These are phyloP conservation scores for Desmophyllum pertusum DNA, from an alignment of 92 coral and sea anemone genomes.

Conservation along the genomic window DNA sequence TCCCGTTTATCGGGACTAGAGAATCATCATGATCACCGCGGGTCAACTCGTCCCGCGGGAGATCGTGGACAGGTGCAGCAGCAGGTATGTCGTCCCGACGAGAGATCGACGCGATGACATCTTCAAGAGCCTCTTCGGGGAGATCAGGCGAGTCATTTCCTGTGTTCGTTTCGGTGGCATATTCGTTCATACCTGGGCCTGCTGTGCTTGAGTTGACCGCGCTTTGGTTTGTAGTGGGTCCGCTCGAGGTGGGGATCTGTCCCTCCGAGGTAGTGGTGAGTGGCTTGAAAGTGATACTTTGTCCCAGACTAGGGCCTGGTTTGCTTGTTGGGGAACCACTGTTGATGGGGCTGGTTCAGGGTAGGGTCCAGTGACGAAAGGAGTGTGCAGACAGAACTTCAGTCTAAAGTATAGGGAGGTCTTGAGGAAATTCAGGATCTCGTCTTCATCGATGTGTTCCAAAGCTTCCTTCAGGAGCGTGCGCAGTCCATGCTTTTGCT, in stretches of 20 bases:
- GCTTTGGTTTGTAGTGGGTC: not conserved
- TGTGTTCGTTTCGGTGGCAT: not conserved
- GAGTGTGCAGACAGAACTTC: not conserved
- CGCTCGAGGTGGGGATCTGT: not conserved
- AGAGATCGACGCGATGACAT: not conserved
- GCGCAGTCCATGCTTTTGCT: constrained; percentile 11
- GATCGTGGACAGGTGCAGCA: not conserved
- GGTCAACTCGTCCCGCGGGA: not conserved
- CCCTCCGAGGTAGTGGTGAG: not conserved
- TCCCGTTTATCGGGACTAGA: not conserved
- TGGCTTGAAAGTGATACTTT: not conserved
- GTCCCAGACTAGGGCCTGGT: not conserved
- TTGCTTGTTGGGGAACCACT: not conserved
- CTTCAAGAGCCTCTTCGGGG: not conserved
- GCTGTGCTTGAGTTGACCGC: not conserved
- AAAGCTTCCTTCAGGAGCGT: not conserved
- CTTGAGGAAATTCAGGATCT: constrained; percentile 16
- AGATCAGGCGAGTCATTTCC: not conserved
- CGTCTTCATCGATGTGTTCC: constrained; percentile 2
- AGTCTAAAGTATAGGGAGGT: constrained; percentile 13
- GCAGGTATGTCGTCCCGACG: not conserved
- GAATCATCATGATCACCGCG: not conserved
- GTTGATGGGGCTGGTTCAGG: not conserved
- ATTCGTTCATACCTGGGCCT: not conserved
- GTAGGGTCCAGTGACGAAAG: not conserved